Base-by-base conservation (phyloP, 2,113 vertebrate species). In the Mystacornis crossleyi region DNA sequence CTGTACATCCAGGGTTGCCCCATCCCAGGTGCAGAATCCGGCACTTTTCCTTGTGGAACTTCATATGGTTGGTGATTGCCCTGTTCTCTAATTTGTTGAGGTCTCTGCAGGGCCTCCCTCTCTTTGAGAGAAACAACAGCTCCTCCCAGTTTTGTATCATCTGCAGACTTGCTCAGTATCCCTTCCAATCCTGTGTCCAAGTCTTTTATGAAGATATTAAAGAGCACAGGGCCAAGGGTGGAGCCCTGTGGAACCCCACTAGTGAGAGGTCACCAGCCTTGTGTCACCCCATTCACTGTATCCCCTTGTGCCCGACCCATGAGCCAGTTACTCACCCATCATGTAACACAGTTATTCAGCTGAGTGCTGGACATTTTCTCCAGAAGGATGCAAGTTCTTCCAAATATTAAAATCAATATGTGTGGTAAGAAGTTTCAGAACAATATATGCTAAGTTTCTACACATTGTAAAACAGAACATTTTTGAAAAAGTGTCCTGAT, bases 1-100 rank as follows among this genome's bases (percentile, higher is more conserved):
- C 12, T 0, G 0, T 25, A 5, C 13, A 62, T 14, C 8, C 16
- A 31, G 13, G 1, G 10, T 6, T 71, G n/a, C 13, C 8, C 65
- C 12, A n/a, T 47, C 4, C 18, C 4, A 24, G 38, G 4, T 8
- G 38, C 19, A 61, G 38, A 78, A 53, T 53, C 73, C 1, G 0
- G 4, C n/a, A 16, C 19, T 70, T 78, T 12, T 18, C 15, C 5
- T 8, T 45, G 8, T 16, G 38, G 23, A 61, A 61, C 19, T 53
- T 70, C 5, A 5, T 11, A 8, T 12, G 5, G 7, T 19, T 70
- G 19, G 19, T 54, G 28, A 13, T 16, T 61, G 8, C 40, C 16
- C 29, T 20, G 10, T 34, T 34, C 18, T 36, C 21, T 36, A 4
- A 9, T 43, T 77, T 51, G 21, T 6, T 0, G 5, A 19, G 29